These are phyloP conservation scores for Lasioglossum villosulum DNA, from an alignment of 2,888 invertebrate species.

Conservation along the genomic window DNA sequence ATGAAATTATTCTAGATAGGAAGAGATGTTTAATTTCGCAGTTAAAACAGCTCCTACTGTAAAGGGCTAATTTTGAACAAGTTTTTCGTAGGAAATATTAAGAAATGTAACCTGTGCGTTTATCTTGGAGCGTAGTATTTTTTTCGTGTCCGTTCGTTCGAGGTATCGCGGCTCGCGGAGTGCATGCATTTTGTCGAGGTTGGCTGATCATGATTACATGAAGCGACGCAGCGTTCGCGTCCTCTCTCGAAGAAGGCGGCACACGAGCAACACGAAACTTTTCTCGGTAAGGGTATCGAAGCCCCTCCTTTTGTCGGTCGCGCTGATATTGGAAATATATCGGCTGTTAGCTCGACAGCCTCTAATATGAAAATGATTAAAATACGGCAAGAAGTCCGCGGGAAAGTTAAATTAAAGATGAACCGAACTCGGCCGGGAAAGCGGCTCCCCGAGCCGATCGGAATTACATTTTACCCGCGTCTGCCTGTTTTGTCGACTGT, in stretches of 20 bases:
- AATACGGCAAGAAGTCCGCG: conserved; percentile 73
- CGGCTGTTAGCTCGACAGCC: conserved; percentile 67
- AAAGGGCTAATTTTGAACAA: no score
- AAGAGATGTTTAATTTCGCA: no score
- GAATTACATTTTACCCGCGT: conserved; percentile 44
- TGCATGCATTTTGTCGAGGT: conserved; percentile 40
- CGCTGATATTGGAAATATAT: conserved; percentile 69
- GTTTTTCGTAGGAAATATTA: no score
- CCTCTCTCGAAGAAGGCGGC: background rate
- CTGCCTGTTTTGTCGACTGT: conserved; percentile 51
- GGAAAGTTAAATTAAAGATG: conserved; percentile 78
- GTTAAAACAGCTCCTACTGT: no score
- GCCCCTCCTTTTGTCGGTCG: conserved; percentile 18
- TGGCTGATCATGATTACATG: conserved; percentile 56
- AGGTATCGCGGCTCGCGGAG: background rate
- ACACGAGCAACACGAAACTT: conserved; percentile 56
- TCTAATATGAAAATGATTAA: conserved; percentile 77
- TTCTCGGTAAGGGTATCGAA: conserved; percentile 32
- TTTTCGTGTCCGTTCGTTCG: background rate
- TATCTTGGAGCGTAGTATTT: background rate
- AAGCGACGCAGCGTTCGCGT: conserved; percentile 7
- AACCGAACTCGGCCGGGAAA: conserved; percentile 63
- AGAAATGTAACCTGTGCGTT: no score
- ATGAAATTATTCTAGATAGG: no score
- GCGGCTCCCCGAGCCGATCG: conserved; percentile 12